Percentiles rank a stretch among this genome's conserved stretches.
Conservation (phyloP, 2,113 vertebrate species). For the Pangasianodon hypophthalmus region DNA sequence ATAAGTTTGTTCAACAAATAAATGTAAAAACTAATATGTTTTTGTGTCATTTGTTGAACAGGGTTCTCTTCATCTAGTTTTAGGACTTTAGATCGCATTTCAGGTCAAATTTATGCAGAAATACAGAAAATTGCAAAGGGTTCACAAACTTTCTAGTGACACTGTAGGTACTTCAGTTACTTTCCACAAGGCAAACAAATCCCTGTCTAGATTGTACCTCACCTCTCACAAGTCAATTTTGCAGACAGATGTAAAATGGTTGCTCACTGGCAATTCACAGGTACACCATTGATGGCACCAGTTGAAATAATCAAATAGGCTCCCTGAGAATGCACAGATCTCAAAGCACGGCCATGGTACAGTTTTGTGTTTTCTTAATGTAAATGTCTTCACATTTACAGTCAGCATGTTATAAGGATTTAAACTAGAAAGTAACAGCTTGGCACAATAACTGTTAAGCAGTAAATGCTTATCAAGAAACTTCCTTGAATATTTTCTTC, state of each 20-base stretch:
- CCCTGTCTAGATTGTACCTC: not conserved
- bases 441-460: not conserved
- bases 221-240: not conserved
- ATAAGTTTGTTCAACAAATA: not conserved
- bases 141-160: not conserved
- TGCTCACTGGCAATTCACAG: not conserved
- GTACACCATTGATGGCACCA: not conserved
- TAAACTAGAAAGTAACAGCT: not conserved
- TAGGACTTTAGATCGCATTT: not conserved
- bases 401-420: not conserved
- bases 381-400: not conserved
- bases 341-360: not conserved
- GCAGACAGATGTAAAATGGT: not conserved
- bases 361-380: not conserved
- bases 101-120: not conserved
- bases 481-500: not conserved
- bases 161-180: not conserved
- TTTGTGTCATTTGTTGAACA: not conserved
- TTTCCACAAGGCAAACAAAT: not conserved
- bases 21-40: too few relatives aligned
- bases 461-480: not conserved
- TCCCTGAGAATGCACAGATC: not conserved
- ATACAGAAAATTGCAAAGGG: not conserved
- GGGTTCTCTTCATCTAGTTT: not conserved
- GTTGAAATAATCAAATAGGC: not conserved